Base-by-base conservation (phyloP, 1,140 invertebrate genomes). In the Belonocnema kinseyi region DNA sequence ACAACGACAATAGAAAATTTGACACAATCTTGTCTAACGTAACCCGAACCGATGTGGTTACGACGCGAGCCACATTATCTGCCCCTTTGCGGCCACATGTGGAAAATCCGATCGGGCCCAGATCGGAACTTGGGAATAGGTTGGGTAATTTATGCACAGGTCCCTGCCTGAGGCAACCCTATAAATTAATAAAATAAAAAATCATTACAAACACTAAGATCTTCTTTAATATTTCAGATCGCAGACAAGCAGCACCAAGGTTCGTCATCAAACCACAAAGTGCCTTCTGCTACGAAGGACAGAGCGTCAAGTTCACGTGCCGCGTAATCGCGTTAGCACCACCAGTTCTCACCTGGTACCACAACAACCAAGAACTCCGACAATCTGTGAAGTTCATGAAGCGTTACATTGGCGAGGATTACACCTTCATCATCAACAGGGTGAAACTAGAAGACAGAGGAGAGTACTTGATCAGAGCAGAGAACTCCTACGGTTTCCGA, bases 311-410 rank as follows among this genome's bases (percentile, higher is more conserved):
- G 88, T 98, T 99, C 93, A 97, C 97, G 85, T 99, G 98, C 90
- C 95, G 98, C 81, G 96, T 99, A 78, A 97, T 99, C 84, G 98
- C 98, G 10, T 95, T 97, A 76, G 98, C 98, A 21, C 94, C 97
- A 21, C 97, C 98, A 4, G 98, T 98, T 12, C 93, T 99, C 51
- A 97, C 97, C 21, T 99, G 99, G 99, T 97, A 95, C 81, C 95
- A 97, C 82, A 98, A 98, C 90, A 97, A 97, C 88, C 93, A 94
- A 81, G 98, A 99, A 86, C 92, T 99, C n/a, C 93, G 96, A 74
- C 99, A 99, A 91, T 99, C 98, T 82, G 98, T 99, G 33, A 99
- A 99, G 91, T 99, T 98, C 91, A 99, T 99, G 98, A 99, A 99
- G 92, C 95, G 98, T 81, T 99, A 99, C 88, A 93, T 95, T 50